These are phyloP conservation scores for Actinopyga echinites DNA, from an alignment of 53 echinoderm and acorn worm genomes.

Conservation along the genomic window DNA sequence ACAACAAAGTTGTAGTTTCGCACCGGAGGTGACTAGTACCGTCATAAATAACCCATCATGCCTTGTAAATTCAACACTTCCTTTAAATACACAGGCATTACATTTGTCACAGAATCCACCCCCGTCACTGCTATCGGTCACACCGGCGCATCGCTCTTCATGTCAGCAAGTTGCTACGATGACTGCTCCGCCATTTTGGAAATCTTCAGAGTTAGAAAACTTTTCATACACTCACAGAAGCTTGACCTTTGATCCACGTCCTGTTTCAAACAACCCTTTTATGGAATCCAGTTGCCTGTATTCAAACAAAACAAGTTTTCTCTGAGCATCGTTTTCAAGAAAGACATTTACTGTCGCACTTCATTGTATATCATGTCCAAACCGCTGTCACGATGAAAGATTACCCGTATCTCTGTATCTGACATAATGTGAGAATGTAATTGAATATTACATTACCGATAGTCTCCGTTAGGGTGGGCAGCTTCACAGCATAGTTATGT, in stretches of 20 bases:
- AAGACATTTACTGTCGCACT: too few relatives aligned
- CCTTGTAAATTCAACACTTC: slow-evolving; percentile 28
- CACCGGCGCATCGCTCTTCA: neutral
- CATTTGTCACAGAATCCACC: neutral
- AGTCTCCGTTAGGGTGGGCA: too few relatives aligned
- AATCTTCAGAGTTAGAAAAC: slow-evolving; percentile 18
- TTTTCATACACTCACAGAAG: neutral
- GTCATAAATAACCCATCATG: slow-evolving; percentile 25
- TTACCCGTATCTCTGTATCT: too few relatives aligned
- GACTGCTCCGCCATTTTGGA: slow-evolving; percentile 15
- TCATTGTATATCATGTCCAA: too few relatives aligned
- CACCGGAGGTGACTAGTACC: slow-evolving; percentile 3
- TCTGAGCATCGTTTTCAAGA: neutral
- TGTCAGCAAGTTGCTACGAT: slow-evolving; percentile 17
- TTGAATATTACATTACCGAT: too few relatives aligned
- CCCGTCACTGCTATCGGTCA: neutral
- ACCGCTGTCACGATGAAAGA: too few relatives aligned
- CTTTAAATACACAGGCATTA: neutral
- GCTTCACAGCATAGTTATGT: too few relatives aligned
- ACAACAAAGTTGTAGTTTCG: neutral
- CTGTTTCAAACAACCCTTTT: neutral
- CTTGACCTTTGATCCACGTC: neutral
- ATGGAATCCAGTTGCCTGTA: slow-evolving; percentile 30
- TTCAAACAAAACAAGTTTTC: slow-evolving; percentile 3
- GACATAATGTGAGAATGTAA: too few relatives aligned